phyloP scores from a whole-genome alignment of 1,140 invertebrate genomes.

The Medauroidea extradentata region DNA sequence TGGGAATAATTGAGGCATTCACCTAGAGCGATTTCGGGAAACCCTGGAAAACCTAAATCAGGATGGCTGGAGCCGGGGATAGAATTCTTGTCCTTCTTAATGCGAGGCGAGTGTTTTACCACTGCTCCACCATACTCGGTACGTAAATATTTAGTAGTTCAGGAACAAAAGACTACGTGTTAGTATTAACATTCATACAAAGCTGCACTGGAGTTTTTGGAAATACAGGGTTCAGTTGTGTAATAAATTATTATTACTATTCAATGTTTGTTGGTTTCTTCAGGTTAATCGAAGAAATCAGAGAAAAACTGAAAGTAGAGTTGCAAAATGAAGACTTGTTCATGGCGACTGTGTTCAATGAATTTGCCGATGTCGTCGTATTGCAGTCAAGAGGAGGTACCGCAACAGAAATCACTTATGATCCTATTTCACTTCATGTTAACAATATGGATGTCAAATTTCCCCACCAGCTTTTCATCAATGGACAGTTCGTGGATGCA shows the following conservation, averaged over 20 bases:
- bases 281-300: slow-evolving; percentile 87
- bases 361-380: slow-evolving; percentile 68
- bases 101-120: no score
- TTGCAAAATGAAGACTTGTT: slow-evolving; percentile 89
- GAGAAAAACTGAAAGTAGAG: slow-evolving; percentile 69
- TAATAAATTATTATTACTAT: background rate
- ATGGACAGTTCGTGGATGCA: slow-evolving; percentile 84
- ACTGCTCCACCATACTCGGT: no score
- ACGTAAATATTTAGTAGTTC: no score
- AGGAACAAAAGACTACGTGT: no score
- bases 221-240: no score
- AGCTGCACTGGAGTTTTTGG: no score
- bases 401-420: slow-evolving; percentile 56
- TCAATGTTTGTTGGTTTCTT: slow-evolving; percentile 15
- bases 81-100: no score
- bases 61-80: no score
- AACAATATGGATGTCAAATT: slow-evolving; percentile 85
- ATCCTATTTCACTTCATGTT: slow-evolving; percentile 66
- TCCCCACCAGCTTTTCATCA: slow-evolving; percentile 85
- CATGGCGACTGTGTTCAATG: slow-evolving; percentile 83
- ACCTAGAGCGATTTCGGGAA: no score
- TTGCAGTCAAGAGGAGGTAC: slow-evolving; percentile 58
- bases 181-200: no score
- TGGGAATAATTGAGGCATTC: no score
- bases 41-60: no score